Evolutionary conservation across 2,888 invertebrate species (phyloP), one percentile per base, ranked within the genome.

Genomic region (Ischnura elegans): DNA sequence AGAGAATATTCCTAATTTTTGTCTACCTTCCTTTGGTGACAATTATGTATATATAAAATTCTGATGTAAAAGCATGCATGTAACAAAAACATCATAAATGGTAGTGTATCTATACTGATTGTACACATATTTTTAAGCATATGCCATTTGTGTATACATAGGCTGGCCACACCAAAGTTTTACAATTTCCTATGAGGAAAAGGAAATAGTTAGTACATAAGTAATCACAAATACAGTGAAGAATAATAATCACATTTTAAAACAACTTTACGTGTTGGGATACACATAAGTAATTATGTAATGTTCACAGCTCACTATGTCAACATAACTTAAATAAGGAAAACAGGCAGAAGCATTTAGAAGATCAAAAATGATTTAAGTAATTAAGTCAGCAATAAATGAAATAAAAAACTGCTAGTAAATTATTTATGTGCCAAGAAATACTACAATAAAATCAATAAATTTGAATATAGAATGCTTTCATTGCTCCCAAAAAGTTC

Each of bases 41-140:
- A 45, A 86, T 25, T 45, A 25, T 13, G n/a, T 86, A 21, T n/a
- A 76, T 86, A 45, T 43, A 86, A 86, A 86, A 43, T 46, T 46
- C 43, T 46, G 86, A 45, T 46, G 46, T 86, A 86, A 43, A 45
- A 86, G 86, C 86, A 86, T 46, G 86, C 86, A 86, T 46, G 46
- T n/a, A 86, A 86, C 43, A 46, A 86, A 46, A 86, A 86, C 86
- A 86, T 43, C 46, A 46, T n/a, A 86, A n/a, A 86, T 21, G 0
- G n/a, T 21, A 2, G n/a, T 25, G 10, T 86, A n/a, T 19, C n/a
- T 86, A 86, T 25, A 46, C 46, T 86, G 43, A 46, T 25, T 86
- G 86, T 86, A 86, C 46, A 86, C 43, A 86, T 46, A 46, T n/a
- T 86, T 19, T 25, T 46, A 86, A 45, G 43, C 25, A 46, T 25